Percentiles rank a stretch among this genome's conserved stretches.
Conservation (phyloP, 1,140 invertebrate genomes). For the Scaptodrosophila lebanonensis region DNA sequence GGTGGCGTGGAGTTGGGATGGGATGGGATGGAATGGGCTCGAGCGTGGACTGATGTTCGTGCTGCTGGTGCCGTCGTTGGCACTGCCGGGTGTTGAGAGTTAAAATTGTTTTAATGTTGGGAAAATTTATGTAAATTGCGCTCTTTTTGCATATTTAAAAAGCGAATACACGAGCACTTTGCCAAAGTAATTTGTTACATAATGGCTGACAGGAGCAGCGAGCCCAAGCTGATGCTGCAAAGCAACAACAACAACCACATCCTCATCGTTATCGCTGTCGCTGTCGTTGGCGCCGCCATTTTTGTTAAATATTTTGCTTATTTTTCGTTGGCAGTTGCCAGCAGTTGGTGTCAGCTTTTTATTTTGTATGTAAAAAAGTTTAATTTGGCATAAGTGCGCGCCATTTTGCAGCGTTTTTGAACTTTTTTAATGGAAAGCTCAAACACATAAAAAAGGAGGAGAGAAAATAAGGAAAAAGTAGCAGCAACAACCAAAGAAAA, state of each 20-base stretch:
- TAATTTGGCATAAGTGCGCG: slow-evolving; percentile 69
- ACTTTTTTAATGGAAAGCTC: slow-evolving; percentile 49
- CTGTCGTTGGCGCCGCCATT: neutral
- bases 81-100: slow-evolving; percentile 64
- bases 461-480: slow-evolving; percentile 5
- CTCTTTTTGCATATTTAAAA: slow-evolving; percentile 77
- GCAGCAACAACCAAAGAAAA: slow-evolving; percentile 1
- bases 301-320: neutral
- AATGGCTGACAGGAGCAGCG: slow-evolving; percentile 49
- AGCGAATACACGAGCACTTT: slow-evolving; percentile 77
- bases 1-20: too few species aligned
- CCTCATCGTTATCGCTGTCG: slow-evolving; percentile 6
- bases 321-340: neutral
- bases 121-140: slow-evolving; percentile 77
- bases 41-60: slow-evolving; percentile 7
- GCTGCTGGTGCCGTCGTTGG: slow-evolving; percentile 1
- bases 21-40: too few species aligned
- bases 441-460: slow-evolving; percentile 15
- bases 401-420: slow-evolving; percentile 52
- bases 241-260: too few species aligned
- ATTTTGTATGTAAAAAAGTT: slow-evolving; percentile 61
- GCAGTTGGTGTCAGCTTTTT: neutral
- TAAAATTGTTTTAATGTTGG: slow-evolving; percentile 77
- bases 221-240: slow-evolving; percentile 2
- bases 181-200: slow-evolving; percentile 74